Base-by-base conservation (phyloP, 35 echinoderm and acorn worm species). In the Heliocidaris tuberculata region DNA sequence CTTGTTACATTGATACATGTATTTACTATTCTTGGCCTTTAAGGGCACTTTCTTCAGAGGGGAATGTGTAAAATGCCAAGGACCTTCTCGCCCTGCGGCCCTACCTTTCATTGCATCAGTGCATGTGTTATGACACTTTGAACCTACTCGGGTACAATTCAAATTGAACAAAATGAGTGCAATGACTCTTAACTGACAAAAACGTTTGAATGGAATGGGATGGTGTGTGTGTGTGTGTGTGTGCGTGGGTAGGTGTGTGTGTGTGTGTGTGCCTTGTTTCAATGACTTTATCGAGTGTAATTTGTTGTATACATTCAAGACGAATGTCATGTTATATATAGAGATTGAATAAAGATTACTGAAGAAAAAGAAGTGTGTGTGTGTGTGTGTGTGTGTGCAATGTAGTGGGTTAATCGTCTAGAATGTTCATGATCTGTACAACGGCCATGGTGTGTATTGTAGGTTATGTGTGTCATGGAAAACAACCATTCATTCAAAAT, bases 41-140 rank as follows among this genome's bases (percentile, higher is more conserved):
- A 78, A 78, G 65, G 65, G 65, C 65, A 71, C 61, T 71, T 16
- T 71, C 2, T 42, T 71, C 21, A 78, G 65, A 24, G 52, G 65
- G 65, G 19, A 78, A 78, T 21, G 65, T 78, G 65, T 78, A 78
- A 78, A 78, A 78, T 78, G 65, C 65, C 65, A 78, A 78, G 65
- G 65, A 78, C 21, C 65, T 78, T 78, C 27, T 7, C 5, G 4
- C 65, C 65, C 65, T 24, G 21, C 21, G 65, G 65, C 65, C 65
- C 21, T 78, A 7, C 65, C 65, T 5, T 70, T 24, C 17, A 78
- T 29, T 19, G 65, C 65, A 78, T 78, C 65, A 27, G 5, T 78
- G 21, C 2, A 21, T 24, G 27, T 78, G 65, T 24, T n/a, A 29
- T 78, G 65, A 24, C 2, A 78, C 65, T 21, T n/a, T 78, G 65